Percentiles rank a stretch among this genome's conserved stretches.
Evolutionary conservation across 2,113 vertebrate species (phyloP).

Genomic region (Lipotes vexillifer): DNA sequence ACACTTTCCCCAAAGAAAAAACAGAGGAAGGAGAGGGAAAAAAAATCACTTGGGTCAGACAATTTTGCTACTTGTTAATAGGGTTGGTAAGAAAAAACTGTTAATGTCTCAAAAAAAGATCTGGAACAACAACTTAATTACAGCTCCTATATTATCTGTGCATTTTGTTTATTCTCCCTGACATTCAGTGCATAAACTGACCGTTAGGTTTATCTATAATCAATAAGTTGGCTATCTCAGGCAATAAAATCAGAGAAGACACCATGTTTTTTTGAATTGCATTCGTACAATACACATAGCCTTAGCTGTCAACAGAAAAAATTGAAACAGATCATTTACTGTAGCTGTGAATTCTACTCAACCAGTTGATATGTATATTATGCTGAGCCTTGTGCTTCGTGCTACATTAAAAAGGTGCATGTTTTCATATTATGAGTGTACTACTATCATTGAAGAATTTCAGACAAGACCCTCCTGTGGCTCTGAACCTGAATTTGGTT

Average conservation of each 20-base stretch:
- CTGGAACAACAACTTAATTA: not conserved
- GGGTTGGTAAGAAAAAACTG: not conserved
- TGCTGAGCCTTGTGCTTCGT: not conserved
- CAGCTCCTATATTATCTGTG: not conserved
- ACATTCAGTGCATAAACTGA: not conserved
- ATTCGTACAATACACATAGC: not conserved
- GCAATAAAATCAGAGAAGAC: not conserved
- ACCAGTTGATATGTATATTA: not conserved
- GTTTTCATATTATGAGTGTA: not conserved
- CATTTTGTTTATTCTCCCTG: not conserved
- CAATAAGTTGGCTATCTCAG: not conserved
- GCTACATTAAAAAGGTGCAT: not conserved
- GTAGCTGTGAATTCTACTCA: not conserved
- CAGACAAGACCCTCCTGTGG: not conserved
- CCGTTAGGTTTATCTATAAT: not conserved
- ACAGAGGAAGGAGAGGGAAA: not conserved
- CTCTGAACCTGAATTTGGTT: not conserved
- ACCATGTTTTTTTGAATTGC: not conserved
- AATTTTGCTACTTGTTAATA: slow-evolving; percentile 11
- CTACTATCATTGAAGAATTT: not conserved
- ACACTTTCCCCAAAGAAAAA: not conserved
- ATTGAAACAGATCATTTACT: not conserved
- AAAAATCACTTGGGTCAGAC: not conserved
- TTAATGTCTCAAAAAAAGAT: not conserved
- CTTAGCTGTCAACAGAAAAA: not conserved